These are phyloP conservation scores for Caenorhabditis drosophilae DNA, from an alignment of 2,888 invertebrate species.

Conservation along the genomic window DNA sequence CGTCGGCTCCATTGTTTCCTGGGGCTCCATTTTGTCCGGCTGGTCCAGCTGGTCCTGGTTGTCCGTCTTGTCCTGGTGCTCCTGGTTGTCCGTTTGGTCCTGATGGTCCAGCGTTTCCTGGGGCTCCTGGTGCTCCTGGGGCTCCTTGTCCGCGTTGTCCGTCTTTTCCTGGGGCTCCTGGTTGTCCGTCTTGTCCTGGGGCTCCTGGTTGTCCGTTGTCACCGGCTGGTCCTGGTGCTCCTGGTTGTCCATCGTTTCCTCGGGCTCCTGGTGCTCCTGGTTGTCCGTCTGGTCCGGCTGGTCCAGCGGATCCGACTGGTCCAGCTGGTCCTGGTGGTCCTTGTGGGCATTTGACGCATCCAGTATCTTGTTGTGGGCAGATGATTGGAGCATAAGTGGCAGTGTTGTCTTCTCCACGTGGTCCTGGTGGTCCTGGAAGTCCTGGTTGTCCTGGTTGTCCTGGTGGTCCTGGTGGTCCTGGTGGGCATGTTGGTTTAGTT, in stretches of 20 bases:
- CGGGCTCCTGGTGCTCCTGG: constrained; percentile 44
- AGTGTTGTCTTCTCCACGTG: constrained; percentile 52
- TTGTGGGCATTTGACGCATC: constrained; percentile 49
- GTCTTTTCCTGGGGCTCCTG: constrained; percentile 46
- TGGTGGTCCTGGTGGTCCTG: constrained; percentile 55
- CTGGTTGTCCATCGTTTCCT: constrained; percentile 56
- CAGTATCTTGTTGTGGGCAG: constrained; percentile 52
- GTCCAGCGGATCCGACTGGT: constrained; percentile 42
- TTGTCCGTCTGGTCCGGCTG: constrained; percentile 52
- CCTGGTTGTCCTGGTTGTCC: constrained; percentile 52
- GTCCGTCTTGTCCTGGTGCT: constrained; percentile 44
- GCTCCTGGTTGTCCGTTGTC: constrained; percentile 53
- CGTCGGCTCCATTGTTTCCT: constrained; percentile 36
- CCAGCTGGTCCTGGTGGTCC: constrained; percentile 41
- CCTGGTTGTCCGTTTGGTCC: constrained; percentile 45
- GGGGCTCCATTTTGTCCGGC: constrained; percentile 35
- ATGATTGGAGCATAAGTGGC: constrained; percentile 50
- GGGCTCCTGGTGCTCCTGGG: constrained; percentile 45
- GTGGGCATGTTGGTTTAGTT: constrained; percentile 57
- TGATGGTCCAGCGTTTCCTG: constrained; percentile 51
- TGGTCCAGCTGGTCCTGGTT: constrained; percentile 49
- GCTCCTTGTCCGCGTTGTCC: constrained; percentile 45
- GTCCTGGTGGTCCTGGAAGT: constrained; percentile 48
- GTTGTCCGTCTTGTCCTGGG: constrained; percentile 50
- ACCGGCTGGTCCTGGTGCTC: constrained; percentile 55